phyloP scores from a whole-genome alignment of 2,113 vertebrate species.

The Muntiacus muntjak region DNA sequence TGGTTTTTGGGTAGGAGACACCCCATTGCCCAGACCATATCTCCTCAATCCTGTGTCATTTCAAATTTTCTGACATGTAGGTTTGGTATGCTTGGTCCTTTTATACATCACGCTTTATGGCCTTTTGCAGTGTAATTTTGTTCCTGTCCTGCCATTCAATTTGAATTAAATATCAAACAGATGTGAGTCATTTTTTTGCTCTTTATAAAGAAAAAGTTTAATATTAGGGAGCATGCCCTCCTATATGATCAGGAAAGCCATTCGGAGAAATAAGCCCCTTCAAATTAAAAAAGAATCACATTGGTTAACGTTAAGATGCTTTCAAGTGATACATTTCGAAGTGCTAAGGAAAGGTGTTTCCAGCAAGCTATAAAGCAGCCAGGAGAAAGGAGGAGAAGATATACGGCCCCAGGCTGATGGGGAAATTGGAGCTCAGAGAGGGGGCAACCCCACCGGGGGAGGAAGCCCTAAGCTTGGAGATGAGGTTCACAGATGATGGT shows the following conservation, averaged over 20 bases:
- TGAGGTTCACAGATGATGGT: slow-evolving; percentile 60
- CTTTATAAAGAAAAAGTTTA: slow-evolving; percentile 78
- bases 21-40: not conserved
- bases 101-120: slow-evolving; percentile 77
- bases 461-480: slow-evolving; percentile 71
- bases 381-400: slow-evolving; percentile 74
- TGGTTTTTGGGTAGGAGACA: slow-evolving; percentile 33
- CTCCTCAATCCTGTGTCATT: slow-evolving; percentile 75
- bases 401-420: slow-evolving; percentile 72
- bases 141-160: slow-evolving; percentile 80
- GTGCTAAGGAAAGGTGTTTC: slow-evolving; percentile 78
- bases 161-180: slow-evolving; percentile 85
- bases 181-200: slow-evolving; percentile 72
- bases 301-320: slow-evolving; percentile 79
- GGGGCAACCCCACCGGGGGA: slow-evolving; percentile 70
- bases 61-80: slow-evolving; percentile 49
- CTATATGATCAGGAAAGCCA: slow-evolving; percentile 79
- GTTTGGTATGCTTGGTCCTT: slow-evolving; percentile 30
- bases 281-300: slow-evolving; percentile 81
- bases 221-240: slow-evolving; percentile 81
- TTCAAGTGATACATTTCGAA: slow-evolving; percentile 81
- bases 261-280: slow-evolving; percentile 79
- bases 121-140: slow-evolving; percentile 77
- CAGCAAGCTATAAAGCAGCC: slow-evolving; percentile 82
- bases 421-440: slow-evolving; percentile 78